Conservation (phyloP, 2,888 invertebrate genomes). For the Drosophila vallismaia region DNA sequence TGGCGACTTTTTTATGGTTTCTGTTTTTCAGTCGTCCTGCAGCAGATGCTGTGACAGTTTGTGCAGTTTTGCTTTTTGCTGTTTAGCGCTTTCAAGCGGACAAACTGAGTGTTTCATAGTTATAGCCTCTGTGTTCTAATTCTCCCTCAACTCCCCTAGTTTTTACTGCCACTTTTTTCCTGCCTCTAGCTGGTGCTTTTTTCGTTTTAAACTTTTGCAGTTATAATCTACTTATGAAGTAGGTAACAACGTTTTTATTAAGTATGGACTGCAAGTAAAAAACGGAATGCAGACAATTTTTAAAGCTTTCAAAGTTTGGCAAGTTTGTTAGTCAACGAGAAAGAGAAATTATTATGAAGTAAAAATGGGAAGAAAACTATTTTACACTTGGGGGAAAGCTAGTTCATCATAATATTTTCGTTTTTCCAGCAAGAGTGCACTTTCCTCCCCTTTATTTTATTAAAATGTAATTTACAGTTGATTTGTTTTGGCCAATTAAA, state of each 20-base stretch:
- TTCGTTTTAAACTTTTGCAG: conserved; percentile 57
- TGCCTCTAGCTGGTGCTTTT: conserved; percentile 8
- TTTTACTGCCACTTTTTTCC: neutral
- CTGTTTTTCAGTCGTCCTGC: conserved; percentile 18
- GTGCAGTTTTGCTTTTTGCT: conserved; percentile 48
- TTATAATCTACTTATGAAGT: conserved; percentile 70
- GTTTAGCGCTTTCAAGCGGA: conserved; percentile 37
- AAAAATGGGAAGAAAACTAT: neutral
- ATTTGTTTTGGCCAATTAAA: conserved; percentile 35
- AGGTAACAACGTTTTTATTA: conserved; percentile 51
- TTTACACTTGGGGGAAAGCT: neutral
- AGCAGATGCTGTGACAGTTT: conserved; percentile 46
- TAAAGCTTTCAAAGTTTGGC: conserved; percentile 21
- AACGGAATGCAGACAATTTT: conserved; percentile 36
- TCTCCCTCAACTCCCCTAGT: conserved; percentile 5
- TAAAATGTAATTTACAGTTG: conserved; percentile 26
- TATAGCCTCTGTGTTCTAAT: conserved; percentile 54
- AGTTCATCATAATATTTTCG: conserved; percentile 32
- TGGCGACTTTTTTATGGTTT: conserved; percentile 33
- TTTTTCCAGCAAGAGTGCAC: neutral
- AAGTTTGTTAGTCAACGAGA: conserved; percentile 23
- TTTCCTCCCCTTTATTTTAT: neutral
- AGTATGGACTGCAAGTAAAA: conserved; percentile 27
- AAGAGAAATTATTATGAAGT: neutral
- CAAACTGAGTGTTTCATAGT: conserved; percentile 73